phyloP scores from a whole-genome alignment of 2,888 invertebrate genomes.

The Trichogramma dendrolimi region DNA sequence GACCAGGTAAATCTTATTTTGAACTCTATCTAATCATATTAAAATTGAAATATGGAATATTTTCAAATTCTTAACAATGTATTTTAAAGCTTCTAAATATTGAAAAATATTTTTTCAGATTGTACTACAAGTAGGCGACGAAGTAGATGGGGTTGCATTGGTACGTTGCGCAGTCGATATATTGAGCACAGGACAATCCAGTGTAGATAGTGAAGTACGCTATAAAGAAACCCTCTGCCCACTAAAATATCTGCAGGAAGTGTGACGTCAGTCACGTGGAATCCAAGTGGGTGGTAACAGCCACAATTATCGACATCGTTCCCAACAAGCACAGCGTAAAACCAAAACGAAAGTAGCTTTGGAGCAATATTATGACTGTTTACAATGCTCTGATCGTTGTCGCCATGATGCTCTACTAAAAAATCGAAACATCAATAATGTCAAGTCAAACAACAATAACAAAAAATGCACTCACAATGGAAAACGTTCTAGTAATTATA shows the following conservation, averaged over 20 bases:
- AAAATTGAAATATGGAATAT: background rate
- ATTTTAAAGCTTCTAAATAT: background rate
- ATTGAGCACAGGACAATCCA: conserved; percentile 41
- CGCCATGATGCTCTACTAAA: conserved; percentile 39
- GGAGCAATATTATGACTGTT: conserved; percentile 48
- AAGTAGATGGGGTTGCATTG: conserved; percentile 89
- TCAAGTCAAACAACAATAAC: conserved; percentile 21
- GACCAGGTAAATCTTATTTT: conserved; percentile 42
- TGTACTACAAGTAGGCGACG: conserved; percentile 87
- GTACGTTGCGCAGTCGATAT: conserved; percentile 89
- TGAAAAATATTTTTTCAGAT: conserved; percentile 61
- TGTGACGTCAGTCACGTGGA: conserved; percentile 68
- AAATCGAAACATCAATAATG: conserved; percentile 24
- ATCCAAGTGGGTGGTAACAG: background rate
- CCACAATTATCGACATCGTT: background rate
- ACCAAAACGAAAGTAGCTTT: conserved; percentile 38
- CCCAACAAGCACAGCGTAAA: conserved; percentile 33
- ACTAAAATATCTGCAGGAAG: conserved; percentile 89
- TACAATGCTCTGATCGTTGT: conserved; percentile 48
- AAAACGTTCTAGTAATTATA: conserved; percentile 17
- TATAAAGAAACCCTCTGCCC: conserved; percentile 80
- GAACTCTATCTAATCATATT: background rate
- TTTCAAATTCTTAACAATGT: background rate
- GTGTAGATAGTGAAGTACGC: conserved; percentile 46
- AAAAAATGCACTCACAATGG: conserved; percentile 17